A percentile compares a stretch with the other conserved stretches of the same genome.
Evolutionary conservation across 2,888 invertebrate genomes (phyloP).

Genomic region (Leistus spinibarbis): DNA sequence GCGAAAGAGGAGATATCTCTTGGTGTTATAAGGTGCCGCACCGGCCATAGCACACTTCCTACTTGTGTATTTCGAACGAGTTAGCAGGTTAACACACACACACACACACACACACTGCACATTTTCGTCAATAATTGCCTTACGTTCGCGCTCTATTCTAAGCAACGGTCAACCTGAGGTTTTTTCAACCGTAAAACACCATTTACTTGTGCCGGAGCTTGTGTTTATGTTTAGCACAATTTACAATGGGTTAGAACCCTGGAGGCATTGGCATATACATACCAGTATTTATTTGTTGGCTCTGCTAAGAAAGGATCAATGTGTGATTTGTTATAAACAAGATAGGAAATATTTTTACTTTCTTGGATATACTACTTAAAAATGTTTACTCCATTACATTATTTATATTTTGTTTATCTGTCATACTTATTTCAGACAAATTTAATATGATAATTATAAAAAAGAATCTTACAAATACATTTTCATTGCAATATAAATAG

Average conservation of each 20-base stretch:
- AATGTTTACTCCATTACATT: too few relatives aligned
- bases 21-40: constrained; percentile 14
- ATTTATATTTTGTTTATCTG: too few relatives aligned
- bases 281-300: neutral
- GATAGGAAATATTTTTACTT: too few relatives aligned
- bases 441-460: too few relatives aligned
- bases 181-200: constrained; percentile 8
- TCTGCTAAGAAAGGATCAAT: neutral
- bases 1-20: constrained; percentile 22
- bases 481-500: too few relatives aligned
- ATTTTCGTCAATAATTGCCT: constrained; percentile 29
- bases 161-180: constrained; percentile 9
- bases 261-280: neutral
- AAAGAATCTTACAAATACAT: too few relatives aligned
- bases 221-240: constrained; percentile 7
- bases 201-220: constrained; percentile 1
- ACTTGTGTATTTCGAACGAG: constrained; percentile 3
- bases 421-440: too few relatives aligned
- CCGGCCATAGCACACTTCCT: constrained; percentile 13
- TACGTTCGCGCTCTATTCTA: constrained; percentile 21
- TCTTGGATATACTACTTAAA: too few relatives aligned
- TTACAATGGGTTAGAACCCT: neutral
- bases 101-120: neutral
- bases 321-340: neutral
- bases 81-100: neutral